These are phyloP conservation scores for Gallinago solitaria DNA, from an alignment of 2,797 vertebrate genomes.

Conservation along the genomic window DNA sequence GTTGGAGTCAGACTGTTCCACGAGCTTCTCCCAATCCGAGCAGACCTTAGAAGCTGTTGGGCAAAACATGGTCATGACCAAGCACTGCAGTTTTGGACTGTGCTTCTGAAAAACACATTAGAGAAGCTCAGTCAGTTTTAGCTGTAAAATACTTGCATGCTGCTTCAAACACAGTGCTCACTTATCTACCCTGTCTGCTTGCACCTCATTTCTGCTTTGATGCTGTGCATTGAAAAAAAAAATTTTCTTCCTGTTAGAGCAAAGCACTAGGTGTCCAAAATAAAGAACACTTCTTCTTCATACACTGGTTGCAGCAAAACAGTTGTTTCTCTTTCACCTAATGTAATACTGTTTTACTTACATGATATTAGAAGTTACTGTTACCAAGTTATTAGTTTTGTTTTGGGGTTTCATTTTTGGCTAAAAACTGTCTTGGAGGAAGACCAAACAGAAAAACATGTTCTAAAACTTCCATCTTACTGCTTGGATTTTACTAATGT, in stretches of 20 bases:
- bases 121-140: background rate
- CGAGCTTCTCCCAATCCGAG: background rate
- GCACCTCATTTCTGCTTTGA: background rate
- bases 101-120: background rate
- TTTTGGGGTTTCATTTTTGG: background rate
- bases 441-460: background rate
- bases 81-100: background rate
- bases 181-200: background rate
- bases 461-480: background rate
- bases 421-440: background rate
- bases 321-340: background rate
- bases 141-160: background rate
- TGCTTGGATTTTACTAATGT: background rate
- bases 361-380: background rate
- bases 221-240: background rate
- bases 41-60: background rate
- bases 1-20: background rate
- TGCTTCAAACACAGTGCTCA: background rate
- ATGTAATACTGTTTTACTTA: background rate
- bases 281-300: background rate
- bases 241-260: background rate
- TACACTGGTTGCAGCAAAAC: background rate
- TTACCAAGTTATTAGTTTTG: background rate
- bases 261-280: background rate
- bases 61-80: background rate